phyloP scores from a whole-genome alignment of 2,113 vertebrate genomes.

The Gracilinanus agilis region DNA sequence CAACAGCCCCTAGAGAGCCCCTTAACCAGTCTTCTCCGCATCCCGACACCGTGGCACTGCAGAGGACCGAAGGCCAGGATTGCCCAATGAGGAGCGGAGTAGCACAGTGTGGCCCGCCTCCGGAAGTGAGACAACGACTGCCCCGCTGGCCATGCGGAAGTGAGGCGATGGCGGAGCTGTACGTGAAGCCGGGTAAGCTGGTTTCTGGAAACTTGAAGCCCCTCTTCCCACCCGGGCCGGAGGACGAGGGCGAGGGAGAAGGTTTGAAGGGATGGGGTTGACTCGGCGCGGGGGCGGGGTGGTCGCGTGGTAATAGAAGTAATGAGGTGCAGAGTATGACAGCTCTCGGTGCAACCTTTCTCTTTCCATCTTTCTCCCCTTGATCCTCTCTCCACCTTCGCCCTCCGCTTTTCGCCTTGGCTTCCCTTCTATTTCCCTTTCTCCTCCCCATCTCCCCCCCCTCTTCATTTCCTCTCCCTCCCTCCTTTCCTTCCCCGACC shows the following conservation, averaged over 20 bases:
- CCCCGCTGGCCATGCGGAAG: slow-evolving; percentile 65
- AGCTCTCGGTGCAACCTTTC: background rate
- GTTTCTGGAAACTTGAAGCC: background rate
- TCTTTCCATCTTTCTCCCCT: background rate
- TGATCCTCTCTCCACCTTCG: background rate
- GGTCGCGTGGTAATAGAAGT: accelerated
- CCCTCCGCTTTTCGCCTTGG: background rate
- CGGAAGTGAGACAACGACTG: slow-evolving; percentile 69
- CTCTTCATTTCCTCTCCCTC: no score
- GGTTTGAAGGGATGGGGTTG: no score
- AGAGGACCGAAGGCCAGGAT: background rate
- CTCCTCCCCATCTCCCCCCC: no score
- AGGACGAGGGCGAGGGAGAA: background rate
- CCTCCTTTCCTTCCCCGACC: no score
- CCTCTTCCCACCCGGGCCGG: background rate
- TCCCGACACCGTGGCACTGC: no score
- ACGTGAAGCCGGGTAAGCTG: slow-evolving; percentile 84
- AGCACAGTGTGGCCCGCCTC: background rate
- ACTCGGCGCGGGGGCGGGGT: accelerated
- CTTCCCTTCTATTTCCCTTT: background rate
- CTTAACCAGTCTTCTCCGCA: no score
- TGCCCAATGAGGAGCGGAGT: background rate
- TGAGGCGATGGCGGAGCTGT: slow-evolving; percentile 84
- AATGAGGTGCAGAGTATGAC: background rate
- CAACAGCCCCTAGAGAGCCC: no score